Conservation (phyloP, 2,888 invertebrate genomes). For the Asteroscopus sphinx region DNA sequence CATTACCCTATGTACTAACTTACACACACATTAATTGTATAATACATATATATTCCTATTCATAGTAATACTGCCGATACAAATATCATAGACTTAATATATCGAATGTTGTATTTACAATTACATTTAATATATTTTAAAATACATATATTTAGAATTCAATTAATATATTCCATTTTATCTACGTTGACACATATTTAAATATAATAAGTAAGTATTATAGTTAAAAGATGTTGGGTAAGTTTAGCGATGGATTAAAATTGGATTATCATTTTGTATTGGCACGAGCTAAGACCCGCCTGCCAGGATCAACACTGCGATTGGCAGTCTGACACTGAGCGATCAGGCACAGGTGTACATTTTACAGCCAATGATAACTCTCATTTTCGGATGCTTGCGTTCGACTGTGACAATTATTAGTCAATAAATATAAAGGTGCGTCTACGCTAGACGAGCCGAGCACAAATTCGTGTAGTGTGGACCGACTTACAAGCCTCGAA, state of each 20-base stretch:
- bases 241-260: constrained; percentile 52
- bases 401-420: constrained; percentile 18
- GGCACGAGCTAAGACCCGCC: constrained; percentile 51
- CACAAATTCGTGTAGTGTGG: too few relatives aligned
- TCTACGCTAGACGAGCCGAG: too few relatives aligned
- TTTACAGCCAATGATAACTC: constrained; percentile 28
- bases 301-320: constrained; percentile 59
- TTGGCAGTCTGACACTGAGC: constrained; percentile 39
- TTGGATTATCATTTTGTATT: constrained; percentile 56
- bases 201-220: too few relatives aligned
- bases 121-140: constrained; percentile 68
- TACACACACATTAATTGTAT: constrained; percentile 72
- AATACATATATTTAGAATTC: constrained; percentile 81
- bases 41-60: constrained; percentile 67
- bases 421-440: constrained; percentile 25
- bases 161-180: constrained; percentile 66
- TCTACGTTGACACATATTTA: constrained; percentile 73
- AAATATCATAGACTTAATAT: constrained; percentile 77
- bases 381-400: constrained; percentile 27
- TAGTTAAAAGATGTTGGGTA: constrained; percentile 53
- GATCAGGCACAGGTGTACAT: constrained; percentile 53
- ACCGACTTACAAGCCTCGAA: too few relatives aligned
- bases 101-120: constrained; percentile 81
- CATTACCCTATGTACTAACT: constrained; percentile 70
- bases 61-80: constrained; percentile 70